Conservation (phyloP, 2,888 invertebrate genomes). For the Idaea biselata region DNA sequence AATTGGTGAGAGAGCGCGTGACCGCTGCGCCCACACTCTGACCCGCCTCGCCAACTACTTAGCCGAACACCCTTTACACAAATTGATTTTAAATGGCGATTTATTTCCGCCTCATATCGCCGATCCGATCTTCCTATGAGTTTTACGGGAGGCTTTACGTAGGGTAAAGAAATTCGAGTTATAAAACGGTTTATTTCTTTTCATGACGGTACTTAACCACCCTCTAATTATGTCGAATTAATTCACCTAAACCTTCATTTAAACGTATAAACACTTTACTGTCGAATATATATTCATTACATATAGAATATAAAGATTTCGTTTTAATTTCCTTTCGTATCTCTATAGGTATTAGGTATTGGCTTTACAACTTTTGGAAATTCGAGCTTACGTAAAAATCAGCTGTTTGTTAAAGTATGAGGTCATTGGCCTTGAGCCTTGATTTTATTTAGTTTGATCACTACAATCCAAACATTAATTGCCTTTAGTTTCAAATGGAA, state of each 20-base stretch:
- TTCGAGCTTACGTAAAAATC: no score
- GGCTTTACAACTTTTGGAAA: no score
- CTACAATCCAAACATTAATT: no score
- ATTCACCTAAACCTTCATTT: conserved; percentile 54
- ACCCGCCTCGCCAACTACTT: conserved; percentile 64
- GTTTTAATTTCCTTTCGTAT: conserved; percentile 17
- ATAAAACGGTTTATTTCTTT: conserved; percentile 79
- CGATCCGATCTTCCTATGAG: conserved; percentile 77
- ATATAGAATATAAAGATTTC: no score
- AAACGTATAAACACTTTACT: conserved; percentile 33
- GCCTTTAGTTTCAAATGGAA: no score
- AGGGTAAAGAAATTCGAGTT: conserved; percentile 74
- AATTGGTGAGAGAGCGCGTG: conserved; percentile 39
- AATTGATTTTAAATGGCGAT: conserved; percentile 81
- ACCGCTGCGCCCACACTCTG: conserved; percentile 40
- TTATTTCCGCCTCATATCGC: conserved; percentile 80
- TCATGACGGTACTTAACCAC: conserved; percentile 56
- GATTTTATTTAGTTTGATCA: no score
- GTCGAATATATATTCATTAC: no score
- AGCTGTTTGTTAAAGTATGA: no score
- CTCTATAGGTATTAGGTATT: no score
- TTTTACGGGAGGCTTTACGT: conserved; percentile 75
- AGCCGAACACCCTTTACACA: conserved; percentile 72
- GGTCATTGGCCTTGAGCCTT: no score
- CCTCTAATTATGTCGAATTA: conserved; percentile 67